Evolutionary conservation across 2,797 vertebrate species (phyloP), one percentile per base, ranked within the genome.

Genomic region (Scolopax rusticola): DNA sequence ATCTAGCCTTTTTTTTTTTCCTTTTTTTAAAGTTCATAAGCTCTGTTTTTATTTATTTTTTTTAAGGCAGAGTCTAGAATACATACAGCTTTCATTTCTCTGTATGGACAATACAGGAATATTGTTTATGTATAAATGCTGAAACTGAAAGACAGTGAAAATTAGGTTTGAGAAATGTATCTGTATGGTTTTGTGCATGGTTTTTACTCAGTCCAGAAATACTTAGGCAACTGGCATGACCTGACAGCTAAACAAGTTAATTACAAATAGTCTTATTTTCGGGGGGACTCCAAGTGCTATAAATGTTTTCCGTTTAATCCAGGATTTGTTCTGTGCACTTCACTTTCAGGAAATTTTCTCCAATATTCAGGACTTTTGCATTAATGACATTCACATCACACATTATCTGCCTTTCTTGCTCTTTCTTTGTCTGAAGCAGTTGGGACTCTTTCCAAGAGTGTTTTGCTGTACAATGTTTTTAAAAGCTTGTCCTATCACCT

Each of bases 141-240:
- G 24, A 77, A 85, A 88, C 27, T 12, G 32, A 84, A 81, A 78
- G 43, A 54, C 8, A 33, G 0, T 67, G 33, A 63, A 20, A 79
- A 87, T 67, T 75, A 54, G 28, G 40, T 63, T 68, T 87, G 43
- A 78, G 40, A 91, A 91, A 48, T 82, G 5, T 2, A 68, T 51
- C 14, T 79, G 24, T 75, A 78, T 14, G 36, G 12, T 60, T 75
- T 83, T 82, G 45, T 71, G 33, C 16, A 25, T 64, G 32, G 6
- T 54, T 36, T 68, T 93, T 84, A 79, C 53, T 87, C 48, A 93
- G 40, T 43, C 53, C 32, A 79, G 48, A 94, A 94, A n/a, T 84
- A 77, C 20, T 84, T 71, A 43, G 53, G 15, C 27, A 68, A 15
- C 82, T 75, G 50, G 40, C 40, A 54, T 75, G 59, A 70, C 36